phyloP scores from a whole-genome alignment of 2,113 vertebrate genomes.

The Amazona guildingii region DNA sequence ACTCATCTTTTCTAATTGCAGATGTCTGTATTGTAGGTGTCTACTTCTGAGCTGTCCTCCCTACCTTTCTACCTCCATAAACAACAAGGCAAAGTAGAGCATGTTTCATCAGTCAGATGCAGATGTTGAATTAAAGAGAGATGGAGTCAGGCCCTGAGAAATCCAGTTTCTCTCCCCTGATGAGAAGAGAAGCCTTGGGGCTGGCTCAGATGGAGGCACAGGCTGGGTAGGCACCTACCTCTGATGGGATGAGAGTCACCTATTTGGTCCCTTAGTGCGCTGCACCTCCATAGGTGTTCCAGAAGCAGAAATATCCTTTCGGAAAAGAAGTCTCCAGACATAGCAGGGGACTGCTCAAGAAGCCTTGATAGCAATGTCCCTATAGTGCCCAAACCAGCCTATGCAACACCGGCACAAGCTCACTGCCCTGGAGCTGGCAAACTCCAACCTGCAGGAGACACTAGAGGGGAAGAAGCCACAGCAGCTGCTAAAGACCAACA shows the following conservation, averaged over 20 bases:
- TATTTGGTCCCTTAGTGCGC: neutral
- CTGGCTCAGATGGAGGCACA: neutral
- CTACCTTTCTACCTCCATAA: neutral
- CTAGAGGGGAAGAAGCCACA: neutral
- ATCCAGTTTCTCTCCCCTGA: constrained; percentile 4
- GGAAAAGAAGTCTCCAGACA: neutral
- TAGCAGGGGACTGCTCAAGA: neutral
- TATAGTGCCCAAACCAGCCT: neutral
- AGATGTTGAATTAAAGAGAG: neutral
- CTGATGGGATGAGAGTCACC: neutral
- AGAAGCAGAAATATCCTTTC: neutral
- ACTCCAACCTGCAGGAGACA: neutral
- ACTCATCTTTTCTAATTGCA: neutral
- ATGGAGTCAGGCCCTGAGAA: neutral
- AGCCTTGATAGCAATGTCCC: neutral
- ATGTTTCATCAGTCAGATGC: neutral
- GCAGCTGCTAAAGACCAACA: neutral
- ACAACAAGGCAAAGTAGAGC: neutral
- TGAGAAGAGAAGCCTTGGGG: neutral
- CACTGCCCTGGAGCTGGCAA: neutral
- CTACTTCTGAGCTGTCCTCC: neutral
- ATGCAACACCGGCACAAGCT: fast-evolving
- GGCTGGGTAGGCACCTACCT: neutral
- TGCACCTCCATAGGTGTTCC: neutral
- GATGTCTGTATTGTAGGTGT: neutral